These are phyloP conservation scores for Tetraodon nigroviridis DNA, from an alignment of 2,113 vertebrate species.

Conservation along the genomic window DNA sequence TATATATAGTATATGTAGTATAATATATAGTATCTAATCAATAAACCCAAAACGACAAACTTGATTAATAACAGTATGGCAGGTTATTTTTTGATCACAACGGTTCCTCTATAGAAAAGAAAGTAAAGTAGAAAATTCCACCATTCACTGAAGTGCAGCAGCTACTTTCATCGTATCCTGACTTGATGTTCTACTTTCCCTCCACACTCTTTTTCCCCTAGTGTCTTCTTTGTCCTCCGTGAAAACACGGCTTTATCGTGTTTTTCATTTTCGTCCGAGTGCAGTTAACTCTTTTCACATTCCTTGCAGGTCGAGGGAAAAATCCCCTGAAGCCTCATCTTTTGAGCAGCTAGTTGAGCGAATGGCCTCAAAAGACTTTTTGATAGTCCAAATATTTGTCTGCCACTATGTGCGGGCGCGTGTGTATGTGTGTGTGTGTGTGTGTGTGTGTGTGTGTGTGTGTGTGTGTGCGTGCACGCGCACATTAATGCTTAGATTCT, in stretches of 20 bases:
- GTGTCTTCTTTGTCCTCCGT: conserved; percentile 16
- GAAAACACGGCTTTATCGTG: conserved; percentile 36
- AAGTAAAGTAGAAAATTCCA: conserved; percentile 28
- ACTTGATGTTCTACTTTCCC: conserved; percentile 17
- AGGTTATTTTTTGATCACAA: background rate
- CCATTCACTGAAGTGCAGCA: conserved; percentile 25
- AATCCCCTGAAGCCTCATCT: conserved; percentile 22
- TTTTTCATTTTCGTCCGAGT: conserved; percentile 50
- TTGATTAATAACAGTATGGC: background rate
- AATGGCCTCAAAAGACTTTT: conserved; percentile 58
- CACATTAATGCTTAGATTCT: conserved; percentile 58
- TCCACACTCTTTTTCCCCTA: background rate
- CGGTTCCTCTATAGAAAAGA: background rate
- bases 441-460: conserved; percentile 13
- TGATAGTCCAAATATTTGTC: conserved; percentile 67
- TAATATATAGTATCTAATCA: no score
- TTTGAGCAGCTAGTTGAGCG: conserved; percentile 34
- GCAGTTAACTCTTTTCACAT: conserved; percentile 63
- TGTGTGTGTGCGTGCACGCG: conserved; percentile 30
- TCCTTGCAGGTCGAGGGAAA: background rate
- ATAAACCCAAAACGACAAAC: no score
- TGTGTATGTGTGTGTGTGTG: conserved; percentile 19
- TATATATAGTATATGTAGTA: no score
- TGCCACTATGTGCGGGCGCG: conserved; percentile 12
- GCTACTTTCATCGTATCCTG: conserved; percentile 36